These are phyloP conservation scores for Arvicanthis niloticus DNA, from an alignment of 2,113 vertebrate genomes.

Conservation along the genomic window DNA sequence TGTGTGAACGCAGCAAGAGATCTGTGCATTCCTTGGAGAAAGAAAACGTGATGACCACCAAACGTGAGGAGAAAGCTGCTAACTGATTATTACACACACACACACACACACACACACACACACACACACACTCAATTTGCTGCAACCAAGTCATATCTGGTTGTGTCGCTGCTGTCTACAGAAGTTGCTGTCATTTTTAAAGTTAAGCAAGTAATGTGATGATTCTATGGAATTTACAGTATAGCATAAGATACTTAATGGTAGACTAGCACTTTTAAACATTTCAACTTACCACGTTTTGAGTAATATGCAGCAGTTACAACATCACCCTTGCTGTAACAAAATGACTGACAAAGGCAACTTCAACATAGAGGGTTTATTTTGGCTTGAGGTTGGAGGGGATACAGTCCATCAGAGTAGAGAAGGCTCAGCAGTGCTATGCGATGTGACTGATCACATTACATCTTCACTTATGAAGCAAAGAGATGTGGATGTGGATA, in stretches of 20 bases:
- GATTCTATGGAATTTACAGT: not conserved
- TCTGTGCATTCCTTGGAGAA: constrained; percentile 20
- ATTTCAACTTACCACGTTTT: not conserved
- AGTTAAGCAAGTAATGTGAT: constrained; percentile 35
- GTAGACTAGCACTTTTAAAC: not conserved
- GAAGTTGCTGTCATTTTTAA: constrained; percentile 39
- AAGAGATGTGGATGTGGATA: not conserved
- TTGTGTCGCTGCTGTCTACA: not conserved
- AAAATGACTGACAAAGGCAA: not conserved
- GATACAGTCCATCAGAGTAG: not conserved
- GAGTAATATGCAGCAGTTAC: not conserved
- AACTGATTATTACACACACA: not conserved
- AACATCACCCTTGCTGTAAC: not conserved
- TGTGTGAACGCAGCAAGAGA: not conserved
- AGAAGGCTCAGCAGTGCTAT: not conserved
- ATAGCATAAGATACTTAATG: not conserved
- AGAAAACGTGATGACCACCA: constrained; percentile 4
- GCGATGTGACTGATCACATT: not conserved
- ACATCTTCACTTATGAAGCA: not conserved
- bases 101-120: too few relatives aligned
- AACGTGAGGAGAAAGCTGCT: constrained; percentile 19
- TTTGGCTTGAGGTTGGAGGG: not conserved
- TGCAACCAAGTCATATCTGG: not conserved
- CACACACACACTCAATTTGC: not conserved
- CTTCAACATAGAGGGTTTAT: not conserved